A percentile compares a stretch with the other conserved stretches of the same genome.
Evolutionary conservation across 1,140 invertebrate genomes (phyloP).

Genomic region (Xylocopa sonorina): DNA sequence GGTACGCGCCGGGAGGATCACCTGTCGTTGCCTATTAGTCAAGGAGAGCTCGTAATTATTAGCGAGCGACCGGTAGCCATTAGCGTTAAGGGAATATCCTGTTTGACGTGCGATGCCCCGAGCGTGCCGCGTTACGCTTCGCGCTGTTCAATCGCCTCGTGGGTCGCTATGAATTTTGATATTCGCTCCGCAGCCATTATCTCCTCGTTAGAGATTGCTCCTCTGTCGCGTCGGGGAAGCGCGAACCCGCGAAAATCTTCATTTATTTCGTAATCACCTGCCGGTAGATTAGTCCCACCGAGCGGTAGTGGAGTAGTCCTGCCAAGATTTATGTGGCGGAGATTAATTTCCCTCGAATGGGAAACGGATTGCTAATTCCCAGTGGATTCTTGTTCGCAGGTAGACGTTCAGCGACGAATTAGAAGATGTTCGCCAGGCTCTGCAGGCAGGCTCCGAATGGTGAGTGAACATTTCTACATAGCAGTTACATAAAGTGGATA

Average conservation of each 20-base stretch:
- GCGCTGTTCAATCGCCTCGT: not conserved
- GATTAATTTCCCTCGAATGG: not conserved
- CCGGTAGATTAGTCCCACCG: not conserved
- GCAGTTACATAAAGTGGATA: not conserved
- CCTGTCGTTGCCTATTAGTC: slow-evolving; percentile 58
- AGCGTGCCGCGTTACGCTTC: slow-evolving; percentile 28
- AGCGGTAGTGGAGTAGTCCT: not conserved
- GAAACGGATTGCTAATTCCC: not conserved
- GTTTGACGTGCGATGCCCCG: slow-evolving; percentile 26
- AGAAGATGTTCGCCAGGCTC: slow-evolving; percentile 70
- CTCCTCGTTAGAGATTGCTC: not conserved
- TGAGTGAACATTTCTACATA: slow-evolving; percentile 40
- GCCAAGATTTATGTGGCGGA: not conserved
- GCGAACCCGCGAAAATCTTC: not conserved
- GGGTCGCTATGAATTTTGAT: slow-evolving; percentile 48
- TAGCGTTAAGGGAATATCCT: slow-evolving; percentile 51
- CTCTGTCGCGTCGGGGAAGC: not conserved
- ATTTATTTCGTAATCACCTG: not conserved
- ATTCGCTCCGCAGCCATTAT: slow-evolving; percentile 28
- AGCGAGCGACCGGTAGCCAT: slow-evolving; percentile 35
- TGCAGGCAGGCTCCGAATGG: slow-evolving; percentile 68
- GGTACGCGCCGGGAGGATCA: slow-evolving; percentile 31
- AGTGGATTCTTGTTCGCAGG: slow-evolving; percentile 37
- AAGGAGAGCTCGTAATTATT: slow-evolving; percentile 54
- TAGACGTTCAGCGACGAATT: slow-evolving; percentile 38